Conservation (phyloP, 2,888 invertebrate species). For the Sympetrum striolatum region DNA sequence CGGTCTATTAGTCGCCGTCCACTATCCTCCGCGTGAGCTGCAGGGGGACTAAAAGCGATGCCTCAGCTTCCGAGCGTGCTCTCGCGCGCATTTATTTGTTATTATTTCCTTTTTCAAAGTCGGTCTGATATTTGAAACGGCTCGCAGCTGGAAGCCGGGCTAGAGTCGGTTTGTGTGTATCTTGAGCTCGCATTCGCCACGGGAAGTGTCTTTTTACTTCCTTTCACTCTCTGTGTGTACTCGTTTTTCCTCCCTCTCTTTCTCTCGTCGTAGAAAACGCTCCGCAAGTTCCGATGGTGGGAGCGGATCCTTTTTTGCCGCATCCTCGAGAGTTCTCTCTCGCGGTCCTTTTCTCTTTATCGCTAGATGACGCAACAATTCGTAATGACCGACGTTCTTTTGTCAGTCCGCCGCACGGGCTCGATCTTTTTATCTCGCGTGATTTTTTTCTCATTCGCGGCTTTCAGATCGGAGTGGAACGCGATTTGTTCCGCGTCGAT, state of each 20-base stretch:
- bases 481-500: background rate
- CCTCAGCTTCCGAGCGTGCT: background rate
- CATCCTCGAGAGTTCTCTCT: background rate
- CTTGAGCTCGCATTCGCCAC: background rate
- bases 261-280: background rate
- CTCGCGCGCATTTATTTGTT: too few species aligned
- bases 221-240: background rate
- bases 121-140: background rate
- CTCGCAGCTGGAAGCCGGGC: background rate
- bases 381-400: background rate
- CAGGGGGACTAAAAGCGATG: background rate
- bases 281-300: background rate
- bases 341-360: background rate
- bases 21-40: background rate
- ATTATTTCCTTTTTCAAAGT: background rate
- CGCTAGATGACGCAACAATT: background rate
- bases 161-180: background rate
- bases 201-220: background rate
- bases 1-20: background rate
- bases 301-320: background rate
- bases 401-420: background rate
- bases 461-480: background rate
- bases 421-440: background rate
- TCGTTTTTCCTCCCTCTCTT: background rate
- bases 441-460: background rate